phyloP scores from a whole-genome alignment of 1,140 invertebrate genomes.

The Drosophila bocqueti region DNA sequence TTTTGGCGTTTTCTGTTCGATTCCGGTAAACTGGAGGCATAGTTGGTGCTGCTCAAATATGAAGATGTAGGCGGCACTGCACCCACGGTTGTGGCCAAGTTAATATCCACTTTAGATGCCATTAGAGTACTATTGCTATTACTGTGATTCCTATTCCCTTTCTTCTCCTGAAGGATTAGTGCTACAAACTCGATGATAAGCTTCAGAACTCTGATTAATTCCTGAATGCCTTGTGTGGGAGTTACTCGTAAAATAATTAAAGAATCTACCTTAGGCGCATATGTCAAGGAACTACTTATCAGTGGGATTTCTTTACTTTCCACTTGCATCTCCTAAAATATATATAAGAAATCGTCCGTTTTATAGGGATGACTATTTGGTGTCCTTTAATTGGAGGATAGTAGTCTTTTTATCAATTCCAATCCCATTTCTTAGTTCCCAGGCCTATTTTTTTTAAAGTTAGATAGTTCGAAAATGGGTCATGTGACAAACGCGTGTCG shows the following conservation, averaged over 20 bases:
- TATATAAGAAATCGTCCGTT: slow-evolving; percentile 34
- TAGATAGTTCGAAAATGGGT: background rate
- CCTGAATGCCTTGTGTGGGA: background rate
- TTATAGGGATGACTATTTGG: background rate
- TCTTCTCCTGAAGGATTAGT: slow-evolving; percentile 3
- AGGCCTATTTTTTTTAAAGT: background rate
- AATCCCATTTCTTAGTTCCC: background rate
- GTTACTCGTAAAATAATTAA: slow-evolving; percentile 31
- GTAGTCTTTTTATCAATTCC: background rate
- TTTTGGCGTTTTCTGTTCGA: slow-evolving; percentile 39
- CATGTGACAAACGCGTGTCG: background rate
- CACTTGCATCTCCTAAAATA: slow-evolving; percentile 65
- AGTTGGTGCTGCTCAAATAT: slow-evolving; percentile 4
- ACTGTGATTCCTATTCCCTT: background rate
- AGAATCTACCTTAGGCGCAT: slow-evolving; percentile 42
- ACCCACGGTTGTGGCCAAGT: slow-evolving; percentile 11
- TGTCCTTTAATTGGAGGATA: background rate
- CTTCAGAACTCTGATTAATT: slow-evolving; percentile 8
- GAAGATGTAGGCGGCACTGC: slow-evolving; percentile 18
- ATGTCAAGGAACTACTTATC: slow-evolving; percentile 71
- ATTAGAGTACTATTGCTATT: slow-evolving; percentile 33
- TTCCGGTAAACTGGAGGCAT: background rate
- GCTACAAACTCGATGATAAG: background rate
- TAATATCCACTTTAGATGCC: slow-evolving; percentile 53
- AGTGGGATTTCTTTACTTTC: slow-evolving; percentile 46